A percentile compares a stretch with the other conserved stretches of the same genome.
Conservation (phyloP, 2,797 vertebrate species). For the Telmatherina bonti region DNA sequence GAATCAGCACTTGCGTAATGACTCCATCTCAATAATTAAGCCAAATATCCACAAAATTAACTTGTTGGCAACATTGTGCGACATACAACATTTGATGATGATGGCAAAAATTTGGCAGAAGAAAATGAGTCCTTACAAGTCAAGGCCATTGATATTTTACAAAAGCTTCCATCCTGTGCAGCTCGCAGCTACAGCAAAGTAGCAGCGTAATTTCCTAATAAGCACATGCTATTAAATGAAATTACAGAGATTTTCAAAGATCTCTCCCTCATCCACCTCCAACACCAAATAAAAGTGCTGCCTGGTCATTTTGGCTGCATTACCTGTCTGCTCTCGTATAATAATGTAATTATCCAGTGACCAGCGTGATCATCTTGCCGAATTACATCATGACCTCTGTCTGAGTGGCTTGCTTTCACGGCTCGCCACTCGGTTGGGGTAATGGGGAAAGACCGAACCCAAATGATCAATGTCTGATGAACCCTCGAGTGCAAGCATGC, state of each 20-base stretch:
- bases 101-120: slow-evolving; percentile 25
- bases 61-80: slow-evolving; percentile 4
- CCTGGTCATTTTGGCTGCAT: slow-evolving; percentile 71
- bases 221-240: slow-evolving; percentile 63
- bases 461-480: slow-evolving; percentile 69
- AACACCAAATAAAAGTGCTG: slow-evolving; percentile 59
- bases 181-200: slow-evolving; percentile 41
- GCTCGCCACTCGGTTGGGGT: slow-evolving; percentile 57
- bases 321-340: slow-evolving; percentile 73
- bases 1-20: neutral
- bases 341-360: slow-evolving; percentile 76
- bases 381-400: slow-evolving; percentile 72
- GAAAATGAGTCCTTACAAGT: slow-evolving; percentile 13
- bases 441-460: slow-evolving; percentile 65
- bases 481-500: slow-evolving; percentile 45
- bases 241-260: slow-evolving; percentile 70
- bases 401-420: slow-evolving; percentile 62
- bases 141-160: slow-evolving; percentile 49
- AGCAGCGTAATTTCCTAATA: slow-evolving; percentile 64
- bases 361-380: slow-evolving; percentile 67
- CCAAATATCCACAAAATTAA: slow-evolving; percentile 25
- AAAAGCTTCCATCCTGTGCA: slow-evolving; percentile 40
- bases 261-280: slow-evolving; percentile 3
- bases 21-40: slow-evolving; percentile 39
- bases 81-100: slow-evolving; percentile 27